Conservation (phyloP, 2,113 vertebrate species). For the Corvus hawaiiensis region DNA sequence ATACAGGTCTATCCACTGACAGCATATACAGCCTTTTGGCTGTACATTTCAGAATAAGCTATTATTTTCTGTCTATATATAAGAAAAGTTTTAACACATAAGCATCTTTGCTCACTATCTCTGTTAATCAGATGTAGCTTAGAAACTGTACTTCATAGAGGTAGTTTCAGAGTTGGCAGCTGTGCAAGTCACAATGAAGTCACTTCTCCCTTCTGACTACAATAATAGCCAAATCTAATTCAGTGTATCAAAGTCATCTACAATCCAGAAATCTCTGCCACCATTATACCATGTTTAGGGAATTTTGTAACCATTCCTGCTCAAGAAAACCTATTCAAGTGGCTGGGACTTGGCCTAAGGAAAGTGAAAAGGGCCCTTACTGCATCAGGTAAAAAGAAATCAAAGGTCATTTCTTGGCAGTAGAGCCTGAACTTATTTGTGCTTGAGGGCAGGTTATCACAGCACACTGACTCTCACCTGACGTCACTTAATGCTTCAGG, state of each 20-base stretch:
- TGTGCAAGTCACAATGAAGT: not conserved
- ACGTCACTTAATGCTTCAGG: not conserved
- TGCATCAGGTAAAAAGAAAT: conserved; percentile 14
- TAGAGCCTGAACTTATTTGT: not conserved
- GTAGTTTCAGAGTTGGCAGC: not conserved
- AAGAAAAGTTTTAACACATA: not conserved
- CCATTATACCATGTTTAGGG: not conserved
- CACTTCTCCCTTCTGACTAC: not conserved
- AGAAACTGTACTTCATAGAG: not conserved
- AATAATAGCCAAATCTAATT: not conserved
- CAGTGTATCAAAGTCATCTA: not conserved
- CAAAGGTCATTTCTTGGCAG: conserved; percentile 39
- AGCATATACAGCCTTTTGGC: not conserved
- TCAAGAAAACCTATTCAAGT: not conserved
- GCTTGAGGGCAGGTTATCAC: not conserved
- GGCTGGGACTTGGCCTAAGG: not conserved
- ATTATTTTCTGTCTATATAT: not conserved
- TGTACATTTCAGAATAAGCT: not conserved
- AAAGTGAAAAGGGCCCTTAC: not conserved
- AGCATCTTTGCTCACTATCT: not conserved
- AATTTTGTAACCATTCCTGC: not conserved
- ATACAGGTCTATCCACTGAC: not conserved
- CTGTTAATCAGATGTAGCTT: not conserved
- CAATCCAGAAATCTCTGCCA: not conserved
- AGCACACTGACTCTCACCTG: conserved; percentile 20